Percentiles rank a stretch among this genome's conserved stretches.
phyloP scores from a whole-genome alignment of 1,140 invertebrate species.

The Drosophila asahinai region DNA sequence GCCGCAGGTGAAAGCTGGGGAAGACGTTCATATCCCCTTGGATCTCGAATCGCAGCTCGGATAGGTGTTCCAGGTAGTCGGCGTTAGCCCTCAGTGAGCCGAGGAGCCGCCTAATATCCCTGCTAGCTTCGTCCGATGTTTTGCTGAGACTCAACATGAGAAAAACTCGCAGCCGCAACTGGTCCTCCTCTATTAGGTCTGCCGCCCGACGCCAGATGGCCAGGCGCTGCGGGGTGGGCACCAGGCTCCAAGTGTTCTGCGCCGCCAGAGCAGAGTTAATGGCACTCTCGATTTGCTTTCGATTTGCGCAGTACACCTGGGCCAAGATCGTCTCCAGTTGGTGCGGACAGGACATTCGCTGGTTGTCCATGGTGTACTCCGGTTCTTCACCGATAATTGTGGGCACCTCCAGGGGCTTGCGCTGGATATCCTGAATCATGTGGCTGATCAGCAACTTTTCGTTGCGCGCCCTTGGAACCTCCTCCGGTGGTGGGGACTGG shows the following conservation, averaged over 20 bases:
- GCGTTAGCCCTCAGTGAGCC: slow-evolving; percentile 98
- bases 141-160: slow-evolving; percentile 99
- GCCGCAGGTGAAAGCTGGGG: slow-evolving; percentile 89
- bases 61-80: slow-evolving; percentile 90
- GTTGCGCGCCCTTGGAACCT: neutral
- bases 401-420: slow-evolving; percentile 43
- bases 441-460: slow-evolving; percentile 22
- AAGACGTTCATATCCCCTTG: slow-evolving; percentile 86
- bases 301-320: slow-evolving; percentile 95
- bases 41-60: slow-evolving; percentile 87
- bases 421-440: slow-evolving; percentile 17
- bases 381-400: slow-evolving; percentile 25
- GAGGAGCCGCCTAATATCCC: slow-evolving; percentile 97
- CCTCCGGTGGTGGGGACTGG: neutral
- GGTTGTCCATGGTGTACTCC: slow-evolving; percentile 39
- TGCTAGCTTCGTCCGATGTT: slow-evolving; percentile 97
- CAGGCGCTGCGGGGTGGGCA: slow-evolving; percentile 90
- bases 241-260: slow-evolving; percentile 93
- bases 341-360: slow-evolving; percentile 87
- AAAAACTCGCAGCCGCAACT: slow-evolving; percentile 94
- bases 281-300: slow-evolving; percentile 93
- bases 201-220: slow-evolving; percentile 94
- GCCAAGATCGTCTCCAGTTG: slow-evolving; percentile 93
- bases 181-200: slow-evolving; percentile 94
- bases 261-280: slow-evolving; percentile 91